phyloP scores from a whole-genome alignment of 2,113 vertebrate species.

The Nothobranchius kuhntae region DNA sequence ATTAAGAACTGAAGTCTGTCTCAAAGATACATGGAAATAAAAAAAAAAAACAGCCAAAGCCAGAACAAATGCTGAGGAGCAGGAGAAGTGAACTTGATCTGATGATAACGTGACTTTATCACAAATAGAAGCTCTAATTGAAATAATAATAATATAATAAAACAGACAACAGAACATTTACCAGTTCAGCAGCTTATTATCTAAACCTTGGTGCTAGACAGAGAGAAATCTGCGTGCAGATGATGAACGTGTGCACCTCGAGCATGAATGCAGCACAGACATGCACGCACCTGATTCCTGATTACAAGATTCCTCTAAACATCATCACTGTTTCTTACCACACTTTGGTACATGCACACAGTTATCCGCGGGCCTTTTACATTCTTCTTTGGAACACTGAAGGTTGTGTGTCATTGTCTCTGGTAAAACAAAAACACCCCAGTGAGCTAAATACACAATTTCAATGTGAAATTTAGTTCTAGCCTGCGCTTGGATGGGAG shows the following conservation, averaged over 20 bases:
- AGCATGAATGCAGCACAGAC: neutral
- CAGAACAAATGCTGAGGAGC: neutral
- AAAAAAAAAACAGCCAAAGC: neutral
- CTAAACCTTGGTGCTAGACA: too few species aligned
- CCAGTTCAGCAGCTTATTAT: too few species aligned
- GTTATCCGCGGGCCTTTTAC: too few species aligned
- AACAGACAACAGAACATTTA: too few species aligned
- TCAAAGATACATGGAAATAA: neutral
- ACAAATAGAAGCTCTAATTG: too few species aligned
- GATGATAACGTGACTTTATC: neutral
- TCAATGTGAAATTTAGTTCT: too few species aligned
- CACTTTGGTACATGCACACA: too few species aligned
- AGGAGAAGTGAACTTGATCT: neutral
- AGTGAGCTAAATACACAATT: too few species aligned
- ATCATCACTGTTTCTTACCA: neutral
- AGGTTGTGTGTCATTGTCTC: neutral
- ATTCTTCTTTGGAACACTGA: neutral
- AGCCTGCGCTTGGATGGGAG: too few species aligned
- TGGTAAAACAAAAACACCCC: too few species aligned
- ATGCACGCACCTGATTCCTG: neutral
- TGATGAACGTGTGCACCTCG: neutral
- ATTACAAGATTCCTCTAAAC: neutral
- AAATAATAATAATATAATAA: too few species aligned
- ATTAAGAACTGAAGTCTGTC: constrained; percentile 25
- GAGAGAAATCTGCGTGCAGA: neutral